Evolutionary conservation across 2,113 vertebrate genomes (phyloP).

Genomic region (Megaceryle maxima): DNA sequence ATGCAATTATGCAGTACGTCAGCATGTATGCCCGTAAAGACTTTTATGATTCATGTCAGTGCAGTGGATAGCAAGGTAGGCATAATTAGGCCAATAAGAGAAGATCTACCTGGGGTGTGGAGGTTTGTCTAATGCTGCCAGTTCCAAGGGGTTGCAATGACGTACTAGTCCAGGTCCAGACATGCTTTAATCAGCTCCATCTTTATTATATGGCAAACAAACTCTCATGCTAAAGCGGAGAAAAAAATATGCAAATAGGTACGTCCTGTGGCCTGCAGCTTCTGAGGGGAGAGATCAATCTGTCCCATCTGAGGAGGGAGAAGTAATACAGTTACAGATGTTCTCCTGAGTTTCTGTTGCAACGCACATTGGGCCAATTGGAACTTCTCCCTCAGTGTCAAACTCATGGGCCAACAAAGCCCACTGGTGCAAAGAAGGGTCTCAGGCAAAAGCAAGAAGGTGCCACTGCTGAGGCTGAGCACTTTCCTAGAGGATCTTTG

Average conservation of each 20-base stretch:
- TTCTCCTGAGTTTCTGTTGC: not conserved
- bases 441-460: not conserved
- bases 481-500: not conserved
- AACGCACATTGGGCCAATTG: not conserved
- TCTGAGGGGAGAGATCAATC: not conserved
- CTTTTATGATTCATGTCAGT: slow-evolving; percentile 30
- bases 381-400: not conserved
- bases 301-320: not conserved
- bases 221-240: not conserved
- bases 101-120: slow-evolving; percentile 52
- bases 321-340: not conserved
- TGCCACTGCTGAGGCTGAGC: not conserved
- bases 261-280: not conserved
- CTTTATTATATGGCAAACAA: slow-evolving; percentile 26
- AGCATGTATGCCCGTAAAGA: not conserved
- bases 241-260: not conserved
- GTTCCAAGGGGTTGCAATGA: slow-evolving; percentile 39
- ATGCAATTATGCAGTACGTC: not conserved
- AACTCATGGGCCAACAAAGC: not conserved
- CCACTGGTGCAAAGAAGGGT: not conserved
- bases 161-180: slow-evolving; percentile 30
- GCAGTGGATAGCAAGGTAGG: not conserved
- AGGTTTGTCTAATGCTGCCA: slow-evolving; percentile 23
- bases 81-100: slow-evolving; percentile 23
- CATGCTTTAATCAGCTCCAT: slow-evolving; percentile 41